Conservation (phyloP, 2,113 vertebrate genomes). For the Neoarius graeffei region DNA sequence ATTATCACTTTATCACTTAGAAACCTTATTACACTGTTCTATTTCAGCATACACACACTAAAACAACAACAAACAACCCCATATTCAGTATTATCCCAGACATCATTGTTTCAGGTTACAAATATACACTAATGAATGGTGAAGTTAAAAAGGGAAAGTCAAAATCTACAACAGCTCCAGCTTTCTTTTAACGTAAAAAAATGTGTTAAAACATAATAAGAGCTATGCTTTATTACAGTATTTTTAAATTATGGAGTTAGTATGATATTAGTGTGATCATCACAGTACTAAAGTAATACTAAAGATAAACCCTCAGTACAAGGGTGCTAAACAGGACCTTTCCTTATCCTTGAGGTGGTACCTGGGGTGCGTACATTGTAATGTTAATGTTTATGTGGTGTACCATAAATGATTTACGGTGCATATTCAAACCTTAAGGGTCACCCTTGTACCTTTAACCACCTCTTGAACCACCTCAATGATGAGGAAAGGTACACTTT, state of each 20-base stretch:
- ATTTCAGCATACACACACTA: not conserved
- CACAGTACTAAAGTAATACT: not conserved
- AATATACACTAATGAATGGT: not conserved
- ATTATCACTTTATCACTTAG: not conserved
- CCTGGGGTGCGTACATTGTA: not conserved
- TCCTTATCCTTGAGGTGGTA: not conserved
- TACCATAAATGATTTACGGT: not conserved
- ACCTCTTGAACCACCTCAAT: not conserved
- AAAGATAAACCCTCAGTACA: not conserved
- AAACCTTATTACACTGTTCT: not conserved
- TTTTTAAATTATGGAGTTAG: not conserved
- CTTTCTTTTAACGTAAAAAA: not conserved
- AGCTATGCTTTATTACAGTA: not conserved
- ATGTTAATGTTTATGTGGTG: not conserved
- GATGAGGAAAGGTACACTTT: not conserved
- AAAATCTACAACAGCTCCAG: not conserved
- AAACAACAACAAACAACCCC: too few species aligned
- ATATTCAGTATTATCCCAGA: not conserved
- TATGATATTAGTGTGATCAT: not conserved
- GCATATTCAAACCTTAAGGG: not conserved
- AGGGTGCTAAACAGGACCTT: not conserved
- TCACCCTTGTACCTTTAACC: not conserved
- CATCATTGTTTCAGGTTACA: not conserved
- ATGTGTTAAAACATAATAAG: not conserved
- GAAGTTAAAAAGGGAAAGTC: not conserved